Evolutionary conservation across 2,888 invertebrate species (phyloP).

Genomic region (Pardosa pseudoannulata): DNA sequence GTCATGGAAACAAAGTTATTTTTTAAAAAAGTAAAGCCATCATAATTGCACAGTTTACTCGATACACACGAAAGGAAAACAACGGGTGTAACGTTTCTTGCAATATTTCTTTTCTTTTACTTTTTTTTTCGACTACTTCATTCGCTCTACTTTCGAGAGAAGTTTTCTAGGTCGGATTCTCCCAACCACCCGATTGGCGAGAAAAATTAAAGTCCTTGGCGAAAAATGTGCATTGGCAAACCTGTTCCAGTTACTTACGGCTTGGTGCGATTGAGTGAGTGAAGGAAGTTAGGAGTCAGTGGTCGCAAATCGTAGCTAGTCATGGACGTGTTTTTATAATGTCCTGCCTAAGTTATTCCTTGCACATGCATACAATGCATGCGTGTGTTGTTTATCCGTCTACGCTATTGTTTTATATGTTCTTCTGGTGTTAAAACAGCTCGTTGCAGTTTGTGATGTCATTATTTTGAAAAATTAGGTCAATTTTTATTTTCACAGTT

Average conservation of each 20-base stretch:
- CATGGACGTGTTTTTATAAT: background rate
- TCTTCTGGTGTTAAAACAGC: background rate
- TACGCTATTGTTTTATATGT: background rate
- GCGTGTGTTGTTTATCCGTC: background rate
- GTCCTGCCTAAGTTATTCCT: background rate
- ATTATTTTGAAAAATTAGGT: no score
- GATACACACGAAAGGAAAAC: no score
- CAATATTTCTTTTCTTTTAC: no score
- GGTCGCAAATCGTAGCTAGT: conserved; percentile 31
- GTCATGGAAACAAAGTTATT: no score
- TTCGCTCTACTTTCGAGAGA: background rate
- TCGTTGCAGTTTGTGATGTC: no score
- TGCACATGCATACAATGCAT: background rate
- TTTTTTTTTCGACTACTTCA: background rate
- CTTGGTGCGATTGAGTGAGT: background rate
- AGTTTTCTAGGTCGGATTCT: conserved; percentile 7
- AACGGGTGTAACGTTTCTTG: no score
- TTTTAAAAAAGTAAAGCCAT: no score
- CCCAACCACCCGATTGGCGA: conserved; percentile 34
- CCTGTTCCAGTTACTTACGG: conserved; percentile 21
- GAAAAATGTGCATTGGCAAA: conserved; percentile 16
- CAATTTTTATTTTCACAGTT: no score
- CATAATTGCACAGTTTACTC: no score
- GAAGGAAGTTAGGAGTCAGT: conserved; percentile 37
- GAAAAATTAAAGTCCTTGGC: conserved; percentile 40